Evolutionary conservation across 2,797 vertebrate species (phyloP), one percentile per base, ranked within the genome.

Genomic region (Poecilia picta): DNA sequence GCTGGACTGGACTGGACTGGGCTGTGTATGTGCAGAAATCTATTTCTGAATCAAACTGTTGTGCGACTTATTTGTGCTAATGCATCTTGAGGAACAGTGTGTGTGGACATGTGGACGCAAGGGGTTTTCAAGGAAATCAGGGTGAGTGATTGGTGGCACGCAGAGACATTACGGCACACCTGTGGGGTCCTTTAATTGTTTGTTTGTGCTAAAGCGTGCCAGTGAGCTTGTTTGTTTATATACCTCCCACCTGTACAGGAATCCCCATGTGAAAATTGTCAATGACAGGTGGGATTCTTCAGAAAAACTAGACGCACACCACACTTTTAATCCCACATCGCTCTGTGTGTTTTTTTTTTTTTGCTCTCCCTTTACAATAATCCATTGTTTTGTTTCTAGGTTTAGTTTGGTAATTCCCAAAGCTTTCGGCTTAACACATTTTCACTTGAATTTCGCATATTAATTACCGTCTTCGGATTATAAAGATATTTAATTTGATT

Each of bases 251-350:
- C 87, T 92, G 89, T 89, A 85, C 62, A 85, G 87, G 86, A 91
- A 93, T 91, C 91, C 93, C 89, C 90, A 82, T 81, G 88, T 87
- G 89, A 89, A 89, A 83, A 83, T 78, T 80, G 87, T 75, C 80
- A 85, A 84, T 89, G 79, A 91, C 91, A 93, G 90, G 91, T 93
- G 91, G 91, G 80, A 87, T 89, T 78, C 77, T 89, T 91, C 75
- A 83, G 81, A 86, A 91, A 89, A 88, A 86, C 75, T 55, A 73
- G 77, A 87, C n/a, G 76, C 46, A 81, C 80, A 81, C 36, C 64
- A n/a, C 71, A 82, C 25, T 8, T 72, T 64, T 62, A 13, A 41
- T 31, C 31, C 36, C 47, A 53, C 2, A 45, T 39, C 5, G 25
- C 57, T 25, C 74, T 47, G 51, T 53, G 83, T 53, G 41, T 39